Conservation (phyloP, 2,113 vertebrate genomes). For the Nyctereutes procyonoides region DNA sequence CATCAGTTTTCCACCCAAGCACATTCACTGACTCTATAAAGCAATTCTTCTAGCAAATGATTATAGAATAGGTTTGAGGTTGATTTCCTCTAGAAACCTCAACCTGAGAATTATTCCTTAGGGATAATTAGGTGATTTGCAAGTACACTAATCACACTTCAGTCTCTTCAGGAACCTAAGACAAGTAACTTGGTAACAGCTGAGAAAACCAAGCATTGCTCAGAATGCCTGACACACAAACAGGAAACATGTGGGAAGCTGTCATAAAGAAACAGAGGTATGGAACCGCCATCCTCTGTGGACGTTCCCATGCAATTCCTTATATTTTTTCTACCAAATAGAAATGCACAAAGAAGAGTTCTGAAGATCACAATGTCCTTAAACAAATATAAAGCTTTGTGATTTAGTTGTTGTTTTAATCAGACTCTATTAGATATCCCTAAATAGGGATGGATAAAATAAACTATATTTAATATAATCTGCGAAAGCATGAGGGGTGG, state of each 20-base stretch:
- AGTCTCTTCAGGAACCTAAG: background rate
- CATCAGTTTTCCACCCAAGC: background rate
- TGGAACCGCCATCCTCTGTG: rapidly evolving
- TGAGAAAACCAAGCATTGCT: background rate
- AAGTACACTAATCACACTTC: background rate
- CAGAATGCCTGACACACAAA: no score
- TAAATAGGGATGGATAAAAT: background rate
- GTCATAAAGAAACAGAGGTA: rapidly evolving
- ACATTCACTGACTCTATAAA: background rate
- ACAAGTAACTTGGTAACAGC: rapidly evolving
- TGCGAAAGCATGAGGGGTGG: background rate
- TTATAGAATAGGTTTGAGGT: background rate
- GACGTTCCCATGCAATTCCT: rapidly evolving
- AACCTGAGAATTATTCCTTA: background rate
- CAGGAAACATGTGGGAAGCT: background rate
- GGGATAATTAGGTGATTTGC: background rate
- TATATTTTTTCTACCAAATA: background rate
- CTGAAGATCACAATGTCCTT: background rate
- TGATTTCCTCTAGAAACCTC: background rate
- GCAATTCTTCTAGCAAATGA: background rate
- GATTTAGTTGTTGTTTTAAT: background rate
- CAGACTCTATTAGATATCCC: no score
- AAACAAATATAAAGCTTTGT: background rate
- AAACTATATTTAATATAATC: background rate
- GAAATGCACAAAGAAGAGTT: background rate